A percentile compares a stretch with the other conserved stretches of the same genome.
These are phyloP conservation scores for Panthera leo DNA, from an alignment of 2,113 vertebrate genomes.

Conservation along the genomic window DNA sequence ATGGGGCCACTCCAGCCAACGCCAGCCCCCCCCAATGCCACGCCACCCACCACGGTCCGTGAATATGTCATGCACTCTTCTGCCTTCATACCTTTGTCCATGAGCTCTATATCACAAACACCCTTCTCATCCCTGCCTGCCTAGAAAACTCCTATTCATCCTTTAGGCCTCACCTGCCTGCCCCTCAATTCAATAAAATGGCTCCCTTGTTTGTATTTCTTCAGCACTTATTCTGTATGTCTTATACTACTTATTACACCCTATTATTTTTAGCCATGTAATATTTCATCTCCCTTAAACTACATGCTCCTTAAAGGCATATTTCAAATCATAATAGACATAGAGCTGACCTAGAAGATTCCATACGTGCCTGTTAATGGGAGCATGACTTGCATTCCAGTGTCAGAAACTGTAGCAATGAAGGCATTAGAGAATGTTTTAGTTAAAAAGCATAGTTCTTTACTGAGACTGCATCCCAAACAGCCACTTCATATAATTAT, in stretches of 20 bases:
- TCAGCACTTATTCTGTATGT: not conserved
- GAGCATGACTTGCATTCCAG: not conserved
- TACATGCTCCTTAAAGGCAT: not conserved
- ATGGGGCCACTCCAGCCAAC: not conserved
- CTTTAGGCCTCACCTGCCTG: not conserved
- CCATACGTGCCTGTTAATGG: not conserved
- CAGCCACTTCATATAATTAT: not conserved
- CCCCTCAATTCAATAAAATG: not conserved
- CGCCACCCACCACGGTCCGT: not conserved
- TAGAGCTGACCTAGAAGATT: not conserved
- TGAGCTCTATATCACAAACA: not conserved
- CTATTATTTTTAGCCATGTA: not conserved
- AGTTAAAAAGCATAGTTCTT: not conserved
- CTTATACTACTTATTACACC: not conserved
- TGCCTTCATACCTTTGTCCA: not conserved
- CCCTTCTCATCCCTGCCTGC: not conserved
- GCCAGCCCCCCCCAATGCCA: not conserved
- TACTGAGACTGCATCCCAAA: not conserved
- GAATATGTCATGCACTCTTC: not conserved
- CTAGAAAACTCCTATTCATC: not conserved
- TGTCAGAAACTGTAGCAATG: not conserved
- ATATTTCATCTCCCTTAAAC: not conserved
- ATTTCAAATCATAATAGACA: not conserved
- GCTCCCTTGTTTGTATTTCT: not conserved
- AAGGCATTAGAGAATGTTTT: not conserved